Conservation (phyloP, 2,888 invertebrate genomes). For the Amphipoea oculea region DNA sequence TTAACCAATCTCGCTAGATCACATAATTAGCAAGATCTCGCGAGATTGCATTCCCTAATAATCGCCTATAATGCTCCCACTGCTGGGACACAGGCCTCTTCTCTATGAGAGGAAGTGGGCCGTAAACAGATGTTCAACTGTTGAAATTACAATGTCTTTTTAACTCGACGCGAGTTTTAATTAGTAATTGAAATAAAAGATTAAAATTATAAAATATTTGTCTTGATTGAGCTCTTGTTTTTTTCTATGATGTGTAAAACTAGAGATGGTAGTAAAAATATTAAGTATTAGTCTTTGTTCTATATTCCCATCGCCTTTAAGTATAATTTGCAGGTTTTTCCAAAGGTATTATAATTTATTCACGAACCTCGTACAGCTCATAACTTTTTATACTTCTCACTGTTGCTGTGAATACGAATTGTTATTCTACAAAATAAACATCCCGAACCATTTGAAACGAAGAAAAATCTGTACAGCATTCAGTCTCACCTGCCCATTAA, state of each 20-base stretch:
- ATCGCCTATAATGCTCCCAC: background rate
- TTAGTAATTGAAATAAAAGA: conserved; percentile 1
- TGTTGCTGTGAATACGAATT: conserved; percentile 30
- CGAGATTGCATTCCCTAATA: no score
- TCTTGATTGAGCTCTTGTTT: background rate
- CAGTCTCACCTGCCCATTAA: conserved; percentile 81
- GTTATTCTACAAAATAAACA: conserved; percentile 33
- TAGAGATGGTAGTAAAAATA: conserved; percentile 14
- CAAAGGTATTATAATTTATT: conserved; percentile 28
- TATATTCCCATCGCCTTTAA: conserved; percentile 17
- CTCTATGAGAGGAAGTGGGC: background rate
- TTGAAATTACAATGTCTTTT: conserved; percentile 11
- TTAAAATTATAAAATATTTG: background rate
- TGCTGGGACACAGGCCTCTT: background rate
- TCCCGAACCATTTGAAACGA: conserved; percentile 39
- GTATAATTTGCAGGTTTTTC: conserved; percentile 29
- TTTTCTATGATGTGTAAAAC: conserved; percentile 9
- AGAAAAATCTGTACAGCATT: conserved; percentile 78
- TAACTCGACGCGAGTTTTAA: conserved; percentile 1
- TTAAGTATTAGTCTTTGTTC: conserved; percentile 42
- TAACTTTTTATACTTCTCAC: conserved; percentile 27
- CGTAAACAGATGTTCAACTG: background rate
- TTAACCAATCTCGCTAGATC: no score
- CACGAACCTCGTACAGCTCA: conserved; percentile 28
- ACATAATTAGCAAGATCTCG: no score